A percentile compares a stretch with the other conserved stretches of the same genome.
Evolutionary conservation across 2,797 vertebrate genomes (phyloP).

Genomic region (Aselliscus stoliczkanus): DNA sequence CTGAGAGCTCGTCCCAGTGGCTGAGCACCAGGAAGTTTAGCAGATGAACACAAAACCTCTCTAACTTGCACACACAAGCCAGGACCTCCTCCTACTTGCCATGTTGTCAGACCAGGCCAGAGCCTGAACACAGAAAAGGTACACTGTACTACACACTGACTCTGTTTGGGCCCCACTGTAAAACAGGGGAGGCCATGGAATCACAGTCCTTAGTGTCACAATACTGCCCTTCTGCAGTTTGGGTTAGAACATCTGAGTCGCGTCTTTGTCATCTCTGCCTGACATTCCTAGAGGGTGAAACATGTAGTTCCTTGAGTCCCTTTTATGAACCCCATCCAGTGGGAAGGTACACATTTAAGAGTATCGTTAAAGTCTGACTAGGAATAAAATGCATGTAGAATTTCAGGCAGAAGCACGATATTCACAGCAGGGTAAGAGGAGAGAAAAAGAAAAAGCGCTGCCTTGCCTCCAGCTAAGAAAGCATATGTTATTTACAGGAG

Average conservation of each 20-base stretch:
- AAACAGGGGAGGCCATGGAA: not conserved
- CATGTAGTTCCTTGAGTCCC: not conserved
- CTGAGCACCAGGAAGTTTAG: constrained; percentile 80
- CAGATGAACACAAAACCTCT: constrained; percentile 79
- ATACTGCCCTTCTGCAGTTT: not conserved
- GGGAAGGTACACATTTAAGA: not conserved
- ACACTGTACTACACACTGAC: not conserved
- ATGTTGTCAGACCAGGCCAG: constrained; percentile 77
- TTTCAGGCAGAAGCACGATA: not conserved
- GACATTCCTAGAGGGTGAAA: not conserved
- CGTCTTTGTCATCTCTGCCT: not conserved
- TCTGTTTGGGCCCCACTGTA: not conserved
- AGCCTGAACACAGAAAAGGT: constrained; percentile 74
- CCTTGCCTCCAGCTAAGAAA: not conserved
- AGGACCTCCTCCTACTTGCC: constrained; percentile 81
- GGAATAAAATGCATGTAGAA: not conserved
- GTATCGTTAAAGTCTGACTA: not conserved
- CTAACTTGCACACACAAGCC: constrained; percentile 77
- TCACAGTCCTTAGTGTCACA: not conserved
- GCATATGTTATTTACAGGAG: not conserved
- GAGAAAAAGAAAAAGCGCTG: not conserved
- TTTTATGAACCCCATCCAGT: not conserved
- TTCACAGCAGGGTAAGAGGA: not conserved
- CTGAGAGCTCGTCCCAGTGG: constrained; percentile 76
- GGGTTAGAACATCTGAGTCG: not conserved